Conservation (phyloP, 2,888 invertebrate genomes). For the Philereme vetulata region DNA sequence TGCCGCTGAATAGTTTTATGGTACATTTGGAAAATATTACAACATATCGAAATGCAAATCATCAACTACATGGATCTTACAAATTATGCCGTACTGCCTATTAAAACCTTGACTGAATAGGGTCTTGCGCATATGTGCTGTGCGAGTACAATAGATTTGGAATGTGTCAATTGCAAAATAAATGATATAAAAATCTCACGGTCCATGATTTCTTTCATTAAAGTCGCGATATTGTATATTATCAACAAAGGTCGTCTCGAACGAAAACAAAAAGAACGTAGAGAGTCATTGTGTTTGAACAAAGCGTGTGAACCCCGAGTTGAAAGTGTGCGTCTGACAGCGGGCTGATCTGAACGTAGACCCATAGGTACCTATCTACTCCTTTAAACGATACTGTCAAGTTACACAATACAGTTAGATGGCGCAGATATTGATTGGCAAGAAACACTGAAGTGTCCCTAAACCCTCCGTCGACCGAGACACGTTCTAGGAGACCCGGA, state of each 20-base stretch:
- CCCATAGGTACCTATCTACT: conserved; percentile 38
- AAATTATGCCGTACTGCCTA: conserved; percentile 27
- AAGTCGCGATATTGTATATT: conserved; percentile 78
- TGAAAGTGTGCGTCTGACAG: conserved; percentile 77
- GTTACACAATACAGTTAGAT: conserved; percentile 48
- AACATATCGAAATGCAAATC: conserved; percentile 40
- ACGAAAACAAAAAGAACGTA: conserved; percentile 81
- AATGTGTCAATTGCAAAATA: conserved; percentile 71
- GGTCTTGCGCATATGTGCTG: conserved; percentile 25
- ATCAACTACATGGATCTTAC: conserved; percentile 37
- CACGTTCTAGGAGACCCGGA: too few relatives aligned
- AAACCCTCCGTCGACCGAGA: too few relatives aligned
- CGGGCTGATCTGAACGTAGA: conserved; percentile 44
- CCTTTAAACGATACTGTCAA: conserved; percentile 50
- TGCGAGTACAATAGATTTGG: conserved; percentile 48
- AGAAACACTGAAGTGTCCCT: conserved; percentile 42
- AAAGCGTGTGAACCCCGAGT: conserved; percentile 77
- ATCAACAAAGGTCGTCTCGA: conserved; percentile 81
- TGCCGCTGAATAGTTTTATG: conserved; percentile 57
- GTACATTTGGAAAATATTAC: conserved; percentile 49
- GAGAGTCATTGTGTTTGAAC: conserved; percentile 78
- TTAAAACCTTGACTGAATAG: conserved; percentile 42
- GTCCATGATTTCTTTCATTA: conserved; percentile 78
- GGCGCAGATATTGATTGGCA: conserved; percentile 51
- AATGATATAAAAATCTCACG: conserved; percentile 76